These are phyloP conservation scores for Plutella xylostella DNA, from an alignment of 2,888 invertebrate species.

Conservation along the genomic window DNA sequence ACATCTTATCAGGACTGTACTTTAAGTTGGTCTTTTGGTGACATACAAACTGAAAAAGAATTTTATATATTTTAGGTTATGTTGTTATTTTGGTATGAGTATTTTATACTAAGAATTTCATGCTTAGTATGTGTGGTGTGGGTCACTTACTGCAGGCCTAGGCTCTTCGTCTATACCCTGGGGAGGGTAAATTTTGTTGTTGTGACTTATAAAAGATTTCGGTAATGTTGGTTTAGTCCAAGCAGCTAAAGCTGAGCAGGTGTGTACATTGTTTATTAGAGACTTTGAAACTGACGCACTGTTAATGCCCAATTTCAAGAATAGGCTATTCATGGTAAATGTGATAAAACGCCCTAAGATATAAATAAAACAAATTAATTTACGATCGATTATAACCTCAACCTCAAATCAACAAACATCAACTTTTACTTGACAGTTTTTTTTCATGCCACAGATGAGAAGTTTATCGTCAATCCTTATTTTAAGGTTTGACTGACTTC, in stretches of 20 bases:
- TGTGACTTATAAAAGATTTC: constrained; percentile 73
- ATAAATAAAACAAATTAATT: no score
- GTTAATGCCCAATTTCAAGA: constrained; percentile 13
- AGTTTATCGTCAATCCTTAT: no score
- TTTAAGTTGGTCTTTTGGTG: constrained; percentile 87
- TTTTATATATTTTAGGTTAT: neutral
- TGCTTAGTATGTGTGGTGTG: neutral
- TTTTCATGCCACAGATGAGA: no score
- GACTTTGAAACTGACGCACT: constrained; percentile 5
- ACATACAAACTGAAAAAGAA: constrained; percentile 82
- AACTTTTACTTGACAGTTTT: no score
- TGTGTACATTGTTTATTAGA: constrained; percentile 30
- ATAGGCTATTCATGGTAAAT: constrained; percentile 23
- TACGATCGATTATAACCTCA: no score
- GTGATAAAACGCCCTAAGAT: no score
- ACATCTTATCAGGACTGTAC: constrained; percentile 93
- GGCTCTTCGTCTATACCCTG: constrained; percentile 78
- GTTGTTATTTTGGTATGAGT: no score
- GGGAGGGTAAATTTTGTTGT: constrained; percentile 84
- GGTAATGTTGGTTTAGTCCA: constrained; percentile 53
- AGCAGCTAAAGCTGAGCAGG: constrained; percentile 32
- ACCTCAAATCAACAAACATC: no score
- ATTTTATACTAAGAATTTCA: neutral
- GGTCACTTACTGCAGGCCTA: constrained; percentile 82
- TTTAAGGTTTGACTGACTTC: no score